Evolutionary conservation across 1,140 invertebrate genomes (phyloP).

Genomic region (Dolichoris vasculosae): DNA sequence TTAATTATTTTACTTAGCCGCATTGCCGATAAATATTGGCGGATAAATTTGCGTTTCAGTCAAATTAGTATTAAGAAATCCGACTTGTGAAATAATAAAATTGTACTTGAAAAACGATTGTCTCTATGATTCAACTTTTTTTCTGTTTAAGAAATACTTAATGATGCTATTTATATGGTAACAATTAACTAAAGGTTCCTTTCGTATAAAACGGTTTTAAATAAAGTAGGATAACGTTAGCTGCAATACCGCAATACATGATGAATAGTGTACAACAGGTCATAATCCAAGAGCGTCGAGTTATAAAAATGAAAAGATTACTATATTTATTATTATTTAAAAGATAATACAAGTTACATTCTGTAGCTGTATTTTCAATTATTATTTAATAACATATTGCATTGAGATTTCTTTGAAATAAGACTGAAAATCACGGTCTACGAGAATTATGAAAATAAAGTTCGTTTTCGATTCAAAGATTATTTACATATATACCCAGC

Average conservation of each 20-base stretch:
- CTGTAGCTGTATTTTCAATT: conserved; percentile 7
- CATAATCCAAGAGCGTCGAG: neutral
- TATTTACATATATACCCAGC: neutral
- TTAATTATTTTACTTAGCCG: neutral
- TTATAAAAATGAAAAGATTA: neutral
- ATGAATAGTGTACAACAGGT: neutral
- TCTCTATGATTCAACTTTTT: neutral
- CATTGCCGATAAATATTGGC: neutral
- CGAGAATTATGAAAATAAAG: neutral
- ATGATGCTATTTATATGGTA: neutral
- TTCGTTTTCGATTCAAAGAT: neutral
- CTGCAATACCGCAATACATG: neutral
- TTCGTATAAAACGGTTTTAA: neutral
- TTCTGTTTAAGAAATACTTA: conserved; percentile 19
- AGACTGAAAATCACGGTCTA: neutral
- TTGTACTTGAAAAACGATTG: conserved; percentile 38
- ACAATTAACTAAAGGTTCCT: conserved; percentile 29
- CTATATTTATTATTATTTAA: neutral
- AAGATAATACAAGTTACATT: neutral
- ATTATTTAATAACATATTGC: neutral
- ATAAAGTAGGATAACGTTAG: neutral
- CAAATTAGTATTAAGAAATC: conserved; percentile 15
- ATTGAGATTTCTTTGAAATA: too few species aligned
- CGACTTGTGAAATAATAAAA: conserved; percentile 39
- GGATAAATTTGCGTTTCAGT: conserved; percentile 33